phyloP scores from a whole-genome alignment of 2,888 invertebrate species.

The Megastigmus dorsalis region DNA sequence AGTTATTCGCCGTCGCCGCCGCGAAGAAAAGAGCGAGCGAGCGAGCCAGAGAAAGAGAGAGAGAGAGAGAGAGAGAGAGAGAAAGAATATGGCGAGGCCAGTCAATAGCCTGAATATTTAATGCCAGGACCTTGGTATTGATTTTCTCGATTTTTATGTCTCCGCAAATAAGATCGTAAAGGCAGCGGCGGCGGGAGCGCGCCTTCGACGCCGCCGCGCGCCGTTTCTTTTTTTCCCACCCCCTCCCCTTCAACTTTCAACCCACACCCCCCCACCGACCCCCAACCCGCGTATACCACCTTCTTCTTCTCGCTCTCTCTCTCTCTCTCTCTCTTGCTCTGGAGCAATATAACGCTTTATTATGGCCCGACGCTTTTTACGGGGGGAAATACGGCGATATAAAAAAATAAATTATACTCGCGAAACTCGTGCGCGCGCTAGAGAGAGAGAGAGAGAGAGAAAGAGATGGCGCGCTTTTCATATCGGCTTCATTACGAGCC shows the following conservation, averaged over 20 bases:
- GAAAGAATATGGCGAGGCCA: constrained; percentile 57
- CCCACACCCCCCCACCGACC: constrained; percentile 58
- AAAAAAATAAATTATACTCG: constrained; percentile 66
- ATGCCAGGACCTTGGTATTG: constrained; percentile 73
- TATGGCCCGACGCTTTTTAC: constrained; percentile 70
- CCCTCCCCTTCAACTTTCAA: constrained; percentile 1
- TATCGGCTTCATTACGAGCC: constrained; percentile 59
- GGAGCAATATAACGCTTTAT: constrained; percentile 73
- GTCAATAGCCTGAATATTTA: constrained; percentile 74
- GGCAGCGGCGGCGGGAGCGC: constrained; percentile 57
- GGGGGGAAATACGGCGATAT: constrained; percentile 66
- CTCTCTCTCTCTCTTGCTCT: constrained; percentile 44
- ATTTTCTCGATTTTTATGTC: constrained; percentile 74
- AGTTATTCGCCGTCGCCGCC: no score
- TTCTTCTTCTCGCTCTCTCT: neutral
- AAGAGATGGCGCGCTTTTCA: constrained; percentile 52
- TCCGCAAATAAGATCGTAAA: constrained; percentile 74
- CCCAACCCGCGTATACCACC: constrained; percentile 49
- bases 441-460: constrained; percentile 38
- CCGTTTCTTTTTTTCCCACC: constrained; percentile 68
- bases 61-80: neutral
- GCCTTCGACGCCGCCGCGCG: constrained; percentile 59
- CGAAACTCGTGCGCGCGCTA: constrained; percentile 52
- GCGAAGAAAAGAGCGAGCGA: neutral
- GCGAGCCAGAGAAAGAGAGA: neutral